Conservation (phyloP, 2,797 vertebrate genomes). For the Schizopygopsis pylzovi region DNA sequence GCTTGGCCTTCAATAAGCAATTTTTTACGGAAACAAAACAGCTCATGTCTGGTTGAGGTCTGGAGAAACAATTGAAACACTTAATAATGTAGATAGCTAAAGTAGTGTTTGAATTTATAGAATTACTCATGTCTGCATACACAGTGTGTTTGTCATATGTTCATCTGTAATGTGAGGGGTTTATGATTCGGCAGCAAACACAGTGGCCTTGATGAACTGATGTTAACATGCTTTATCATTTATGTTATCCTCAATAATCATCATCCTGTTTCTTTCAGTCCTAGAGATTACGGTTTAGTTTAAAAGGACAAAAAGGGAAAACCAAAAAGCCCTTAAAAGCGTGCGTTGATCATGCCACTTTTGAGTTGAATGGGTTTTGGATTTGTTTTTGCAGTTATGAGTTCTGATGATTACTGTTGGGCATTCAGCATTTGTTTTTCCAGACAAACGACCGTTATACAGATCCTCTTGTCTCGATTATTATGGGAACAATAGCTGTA, state of each 20-base stretch:
- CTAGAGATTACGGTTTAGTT: conserved; percentile 60
- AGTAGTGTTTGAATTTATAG: conserved; percentile 20
- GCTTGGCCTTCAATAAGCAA: conserved; percentile 65
- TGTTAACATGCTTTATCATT: conserved; percentile 67
- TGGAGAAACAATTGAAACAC: conserved; percentile 60
- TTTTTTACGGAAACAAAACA: conserved; percentile 63
- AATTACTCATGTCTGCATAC: conserved; percentile 38
- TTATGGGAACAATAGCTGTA: conserved; percentile 87
- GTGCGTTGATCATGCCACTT: conserved; percentile 66
- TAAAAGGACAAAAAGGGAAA: conserved; percentile 82
- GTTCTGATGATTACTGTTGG: conserved; percentile 71
- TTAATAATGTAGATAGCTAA: conserved; percentile 15
- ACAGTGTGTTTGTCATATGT: conserved; percentile 52
- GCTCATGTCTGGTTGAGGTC: conserved; percentile 76
- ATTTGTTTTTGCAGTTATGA: conserved; percentile 45
- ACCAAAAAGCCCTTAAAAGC: conserved; percentile 66
- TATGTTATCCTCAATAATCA: conserved; percentile 61
- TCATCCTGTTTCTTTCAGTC: conserved; percentile 51
- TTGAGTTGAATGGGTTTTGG: conserved; percentile 61
- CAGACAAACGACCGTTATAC: conserved; percentile 65
- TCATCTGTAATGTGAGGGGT: conserved; percentile 52
- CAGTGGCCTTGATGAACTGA: conserved; percentile 80
- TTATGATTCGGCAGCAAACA: conserved; percentile 72
- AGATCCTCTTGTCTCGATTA: conserved; percentile 72
- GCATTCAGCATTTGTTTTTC: conserved; percentile 84